phyloP scores from a whole-genome alignment of 2,797 vertebrate genomes.

The Alectoris magna region DNA sequence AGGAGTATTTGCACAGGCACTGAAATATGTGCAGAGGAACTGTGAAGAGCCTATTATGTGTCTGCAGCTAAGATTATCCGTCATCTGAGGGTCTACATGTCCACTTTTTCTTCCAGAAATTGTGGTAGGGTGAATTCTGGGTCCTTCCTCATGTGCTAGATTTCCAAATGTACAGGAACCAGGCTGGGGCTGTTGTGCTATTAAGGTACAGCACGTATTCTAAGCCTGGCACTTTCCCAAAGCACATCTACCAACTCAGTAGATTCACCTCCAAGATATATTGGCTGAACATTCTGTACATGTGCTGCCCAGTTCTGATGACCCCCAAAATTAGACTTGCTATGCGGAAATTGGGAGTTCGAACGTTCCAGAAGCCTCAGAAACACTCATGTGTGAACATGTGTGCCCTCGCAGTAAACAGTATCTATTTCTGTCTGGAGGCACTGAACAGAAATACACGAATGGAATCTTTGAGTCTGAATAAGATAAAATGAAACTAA shows the following conservation, averaged over 20 bases:
- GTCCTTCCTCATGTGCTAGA: not conserved
- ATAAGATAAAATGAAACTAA: not conserved
- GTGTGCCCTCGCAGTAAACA: not conserved
- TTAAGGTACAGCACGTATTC: not conserved
- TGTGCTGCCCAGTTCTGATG: not conserved
- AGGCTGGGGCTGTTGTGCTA: not conserved
- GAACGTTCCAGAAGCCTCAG: not conserved
- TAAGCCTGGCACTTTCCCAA: not conserved
- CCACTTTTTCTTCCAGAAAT: not conserved
- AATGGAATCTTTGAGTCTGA: not conserved
- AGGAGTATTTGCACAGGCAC: constrained; percentile 24
- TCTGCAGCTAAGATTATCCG: not conserved
- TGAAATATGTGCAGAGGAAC: constrained; percentile 12
- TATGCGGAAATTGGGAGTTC: not conserved
- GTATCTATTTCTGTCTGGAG: not conserved
- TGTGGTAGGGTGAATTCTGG: constrained; percentile 47
- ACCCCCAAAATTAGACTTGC: not conserved
- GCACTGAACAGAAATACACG: not conserved
- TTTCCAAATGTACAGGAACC: not conserved
- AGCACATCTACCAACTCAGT: fast-evolving
- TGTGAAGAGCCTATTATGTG: constrained; percentile 8
- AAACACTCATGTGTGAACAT: not conserved
- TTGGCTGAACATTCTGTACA: not conserved
- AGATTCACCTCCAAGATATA: not conserved
- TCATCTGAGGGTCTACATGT: not conserved